Percentiles rank a stretch among this genome's conserved stretches.
phyloP scores from a whole-genome alignment of 2,113 vertebrate species.

The Neofelis nebulosa region DNA sequence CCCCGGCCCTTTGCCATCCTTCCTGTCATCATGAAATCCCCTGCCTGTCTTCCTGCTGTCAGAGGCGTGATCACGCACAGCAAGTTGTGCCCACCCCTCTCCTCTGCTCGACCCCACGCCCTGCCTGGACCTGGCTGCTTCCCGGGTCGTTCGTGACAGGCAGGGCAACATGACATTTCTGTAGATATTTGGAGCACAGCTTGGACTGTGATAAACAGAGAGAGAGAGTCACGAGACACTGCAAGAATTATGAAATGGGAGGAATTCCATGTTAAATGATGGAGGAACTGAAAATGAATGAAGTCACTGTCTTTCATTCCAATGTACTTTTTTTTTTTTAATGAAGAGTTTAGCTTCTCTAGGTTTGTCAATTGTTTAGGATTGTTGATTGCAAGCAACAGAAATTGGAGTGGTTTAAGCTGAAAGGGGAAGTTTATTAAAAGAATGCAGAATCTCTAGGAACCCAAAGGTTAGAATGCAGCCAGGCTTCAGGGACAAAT shows the following conservation, averaged over 20 bases:
- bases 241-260: background rate
- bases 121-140: slow-evolving; percentile 56
- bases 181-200: slow-evolving; percentile 46
- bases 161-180: slow-evolving; percentile 55
- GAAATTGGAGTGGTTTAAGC: background rate
- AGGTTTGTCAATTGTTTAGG: background rate
- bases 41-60: slow-evolving; percentile 70
- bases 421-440: background rate
- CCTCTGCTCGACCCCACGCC: slow-evolving; percentile 34
- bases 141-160: slow-evolving; percentile 46
- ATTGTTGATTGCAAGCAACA: background rate
- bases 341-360: slow-evolving; percentile 26
- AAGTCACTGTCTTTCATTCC: slow-evolving; percentile 12
- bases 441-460: background rate
- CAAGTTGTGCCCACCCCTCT: background rate
- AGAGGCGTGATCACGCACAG: background rate
- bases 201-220: slow-evolving; percentile 50
- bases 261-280: background rate
- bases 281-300: background rate
- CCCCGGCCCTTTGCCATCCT: slow-evolving; percentile 63
- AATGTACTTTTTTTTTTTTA: background rate
- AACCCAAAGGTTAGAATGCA: background rate
- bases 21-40: slow-evolving; percentile 69
- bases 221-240: slow-evolving; percentile 39
- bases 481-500: background rate